A percentile compares a stretch with the other conserved stretches of the same genome.
phyloP scores from a whole-genome alignment of 2,113 vertebrate genomes.

The Peromyscus californicus region DNA sequence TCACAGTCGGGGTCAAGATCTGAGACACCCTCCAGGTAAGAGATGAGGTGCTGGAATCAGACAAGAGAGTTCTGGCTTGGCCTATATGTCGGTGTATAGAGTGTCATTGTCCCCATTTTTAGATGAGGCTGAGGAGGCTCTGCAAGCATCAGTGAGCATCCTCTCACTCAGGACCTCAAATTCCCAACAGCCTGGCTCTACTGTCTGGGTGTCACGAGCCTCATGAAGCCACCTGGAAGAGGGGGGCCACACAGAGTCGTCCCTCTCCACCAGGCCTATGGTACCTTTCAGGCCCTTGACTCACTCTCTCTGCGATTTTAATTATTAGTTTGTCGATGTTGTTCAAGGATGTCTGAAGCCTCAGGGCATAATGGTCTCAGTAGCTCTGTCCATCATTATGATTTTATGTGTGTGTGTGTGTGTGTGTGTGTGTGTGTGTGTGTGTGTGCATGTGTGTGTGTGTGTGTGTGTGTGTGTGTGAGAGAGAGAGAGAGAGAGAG shows the following conservation, averaged over 20 bases:
- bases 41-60: neutral
- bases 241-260: rapidly evolving
- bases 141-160: neutral
- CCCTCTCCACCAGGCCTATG: neutral
- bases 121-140: neutral
- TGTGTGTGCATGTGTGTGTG: neutral
- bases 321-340: neutral
- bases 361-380: neutral
- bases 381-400: neutral
- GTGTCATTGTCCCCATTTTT: neutral
- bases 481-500: no score
- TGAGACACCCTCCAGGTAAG: neutral
- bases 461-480: neutral
- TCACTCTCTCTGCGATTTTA: neutral
- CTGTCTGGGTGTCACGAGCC: rapidly evolving
- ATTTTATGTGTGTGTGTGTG: neutral
- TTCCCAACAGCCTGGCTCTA: neutral
- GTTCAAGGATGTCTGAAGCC: neutral
- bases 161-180: neutral
- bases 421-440: neutral
- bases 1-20: neutral
- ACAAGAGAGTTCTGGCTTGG: neutral
- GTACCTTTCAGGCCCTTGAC: neutral
- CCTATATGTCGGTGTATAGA: neutral
- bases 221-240: neutral